Percentiles rank a stretch among this genome's conserved stretches.
Conservation (phyloP, 2,888 invertebrate species). For the Heliothis peltigera region DNA sequence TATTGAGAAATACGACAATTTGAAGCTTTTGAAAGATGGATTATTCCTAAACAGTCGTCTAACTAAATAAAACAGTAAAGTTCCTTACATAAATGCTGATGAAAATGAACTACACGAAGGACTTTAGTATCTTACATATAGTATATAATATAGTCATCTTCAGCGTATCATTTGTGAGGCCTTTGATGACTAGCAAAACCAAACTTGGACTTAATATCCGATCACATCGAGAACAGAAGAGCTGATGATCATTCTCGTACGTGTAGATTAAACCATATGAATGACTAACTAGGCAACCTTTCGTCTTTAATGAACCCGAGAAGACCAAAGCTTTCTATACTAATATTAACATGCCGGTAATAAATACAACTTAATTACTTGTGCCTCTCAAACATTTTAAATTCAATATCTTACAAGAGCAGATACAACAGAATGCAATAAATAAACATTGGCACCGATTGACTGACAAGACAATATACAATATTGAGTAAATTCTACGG, state of each 20-base stretch:
- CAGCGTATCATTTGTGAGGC: too few relatives aligned
- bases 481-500: constrained; percentile 63
- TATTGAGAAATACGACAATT: constrained; percentile 2
- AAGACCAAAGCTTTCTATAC: neutral
- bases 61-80: too few relatives aligned
- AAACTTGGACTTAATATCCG: too few relatives aligned
- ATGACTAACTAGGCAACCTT: neutral
- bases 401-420: neutral
- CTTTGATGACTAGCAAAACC: too few relatives aligned
- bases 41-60: too few relatives aligned
- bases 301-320: neutral
- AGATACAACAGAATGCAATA: constrained; percentile 3
- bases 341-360: neutral
- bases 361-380: neutral
- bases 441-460: constrained; percentile 18
- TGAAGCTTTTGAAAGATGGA: too few relatives aligned
- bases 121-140: too few relatives aligned
- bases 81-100: neutral
- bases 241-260: too few relatives aligned
- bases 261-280: too few relatives aligned
- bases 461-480: constrained; percentile 49
- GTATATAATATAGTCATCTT: too few relatives aligned
- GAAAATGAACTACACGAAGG: neutral
- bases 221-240: too few relatives aligned
- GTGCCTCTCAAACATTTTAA: neutral